These are phyloP conservation scores for Lerema accius DNA, from an alignment of 1,140 invertebrate species.

Conservation along the genomic window DNA sequence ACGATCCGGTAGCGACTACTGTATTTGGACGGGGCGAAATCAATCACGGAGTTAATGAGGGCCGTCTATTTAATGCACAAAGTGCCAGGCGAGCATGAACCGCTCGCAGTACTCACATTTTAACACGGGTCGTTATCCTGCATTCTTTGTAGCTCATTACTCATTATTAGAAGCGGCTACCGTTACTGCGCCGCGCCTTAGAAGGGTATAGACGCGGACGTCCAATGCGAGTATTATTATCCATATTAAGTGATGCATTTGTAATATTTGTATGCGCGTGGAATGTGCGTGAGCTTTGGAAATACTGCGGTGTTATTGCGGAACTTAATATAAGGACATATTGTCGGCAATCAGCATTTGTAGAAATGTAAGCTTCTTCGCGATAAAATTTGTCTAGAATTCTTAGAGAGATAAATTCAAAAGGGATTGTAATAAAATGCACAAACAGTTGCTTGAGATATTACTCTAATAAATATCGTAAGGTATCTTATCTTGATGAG, in stretches of 20 bases:
- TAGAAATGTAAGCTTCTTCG: constrained; percentile 20
- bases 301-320: constrained; percentile 6
- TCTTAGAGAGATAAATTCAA: constrained; percentile 10
- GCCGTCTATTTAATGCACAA: constrained; percentile 53
- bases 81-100: constrained; percentile 48
- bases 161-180: constrained; percentile 75
- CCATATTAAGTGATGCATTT: constrained; percentile 23
- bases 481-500: not conserved
- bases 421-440: not conserved
- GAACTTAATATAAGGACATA: constrained; percentile 19
- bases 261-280: constrained; percentile 2
- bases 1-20: constrained; percentile 63
- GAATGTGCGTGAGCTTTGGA: constrained; percentile 9
- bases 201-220: constrained; percentile 44
- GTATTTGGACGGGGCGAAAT: constrained; percentile 61
- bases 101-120: constrained; percentile 47
- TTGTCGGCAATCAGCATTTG: constrained; percentile 10
- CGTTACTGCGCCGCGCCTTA: constrained; percentile 49
- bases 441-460: not conserved
- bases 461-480: not conserved
- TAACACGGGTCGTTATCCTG: constrained; percentile 57
- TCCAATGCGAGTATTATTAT: constrained; percentile 20
- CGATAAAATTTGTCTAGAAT: constrained; percentile 11
- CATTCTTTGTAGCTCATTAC: constrained; percentile 69
- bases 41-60: constrained; percentile 68